phyloP scores from a whole-genome alignment of 2,888 invertebrate genomes.

The Sclerodermus sp. region DNA sequence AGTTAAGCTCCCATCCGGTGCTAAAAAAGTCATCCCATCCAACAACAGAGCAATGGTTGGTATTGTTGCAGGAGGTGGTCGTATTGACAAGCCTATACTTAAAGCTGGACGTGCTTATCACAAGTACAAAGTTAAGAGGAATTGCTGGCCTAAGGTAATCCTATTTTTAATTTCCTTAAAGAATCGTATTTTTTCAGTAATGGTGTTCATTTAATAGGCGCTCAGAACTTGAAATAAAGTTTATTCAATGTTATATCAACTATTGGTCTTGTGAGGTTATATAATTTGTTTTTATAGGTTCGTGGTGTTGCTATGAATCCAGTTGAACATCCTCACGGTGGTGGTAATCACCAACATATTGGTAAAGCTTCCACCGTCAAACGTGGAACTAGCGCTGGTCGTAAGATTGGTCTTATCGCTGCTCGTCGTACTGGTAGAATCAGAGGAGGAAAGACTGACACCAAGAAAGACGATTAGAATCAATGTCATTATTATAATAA shows the following conservation, averaged over 20 bases:
- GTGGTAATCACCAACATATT: slow-evolving; percentile 99
- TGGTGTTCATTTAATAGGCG: too few relatives aligned
- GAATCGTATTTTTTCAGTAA: too few relatives aligned
- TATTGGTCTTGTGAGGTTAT: too few relatives aligned
- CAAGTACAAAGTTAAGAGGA: slow-evolving; percentile 99
- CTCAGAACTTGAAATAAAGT: slow-evolving; percentile 54
- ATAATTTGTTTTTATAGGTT: slow-evolving; percentile 45
- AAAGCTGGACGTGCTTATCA: slow-evolving; percentile 99
- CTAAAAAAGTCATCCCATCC: slow-evolving; percentile 98
- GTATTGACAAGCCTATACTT: slow-evolving; percentile 99
- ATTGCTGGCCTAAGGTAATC: slow-evolving; percentile 99
- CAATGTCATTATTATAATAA: too few relatives aligned
- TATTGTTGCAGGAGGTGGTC: slow-evolving; percentile 98
- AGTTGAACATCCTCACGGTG: slow-evolving; percentile 99
- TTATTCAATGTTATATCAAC: background rate
- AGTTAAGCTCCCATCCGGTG: slow-evolving; percentile 97
- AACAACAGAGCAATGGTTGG: slow-evolving; percentile 99
- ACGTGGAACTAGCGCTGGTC: slow-evolving; percentile 98
- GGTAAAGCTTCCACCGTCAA: slow-evolving; percentile 99
- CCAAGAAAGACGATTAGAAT: slow-evolving; percentile 79
- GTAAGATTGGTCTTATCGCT: slow-evolving; percentile 99
- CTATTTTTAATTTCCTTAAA: too few relatives aligned
- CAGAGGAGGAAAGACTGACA: slow-evolving; percentile 94
- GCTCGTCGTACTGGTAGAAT: slow-evolving; percentile 99
- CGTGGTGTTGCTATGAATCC: slow-evolving; percentile 99